Evolutionary conservation across 1,140 invertebrate genomes (phyloP).

Genomic region (Cherax quadricarinatus): DNA sequence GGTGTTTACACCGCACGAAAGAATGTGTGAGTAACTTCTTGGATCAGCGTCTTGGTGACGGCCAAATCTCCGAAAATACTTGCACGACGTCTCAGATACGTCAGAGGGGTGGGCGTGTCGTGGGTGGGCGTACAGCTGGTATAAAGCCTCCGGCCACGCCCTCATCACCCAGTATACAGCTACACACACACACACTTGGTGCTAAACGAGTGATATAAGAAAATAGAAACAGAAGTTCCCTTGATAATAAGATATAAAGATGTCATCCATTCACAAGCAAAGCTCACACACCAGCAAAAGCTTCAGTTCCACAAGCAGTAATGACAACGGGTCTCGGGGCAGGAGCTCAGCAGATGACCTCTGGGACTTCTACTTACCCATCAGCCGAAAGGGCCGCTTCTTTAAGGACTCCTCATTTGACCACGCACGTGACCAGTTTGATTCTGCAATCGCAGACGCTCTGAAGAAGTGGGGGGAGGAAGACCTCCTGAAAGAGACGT

Average conservation of each 20-base stretch:
- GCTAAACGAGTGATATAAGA: not conserved
- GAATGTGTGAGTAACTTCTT: slow-evolving; percentile 25
- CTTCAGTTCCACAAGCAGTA: not conserved
- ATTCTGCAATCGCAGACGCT: slow-evolving; percentile 12
- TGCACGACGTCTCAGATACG: slow-evolving; percentile 14
- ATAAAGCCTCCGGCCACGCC: slow-evolving; percentile 15
- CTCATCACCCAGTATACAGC: slow-evolving; percentile 15
- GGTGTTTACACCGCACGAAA: not conserved
- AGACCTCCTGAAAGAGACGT: slow-evolving; percentile 9
- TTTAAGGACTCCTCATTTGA: slow-evolving; percentile 46
- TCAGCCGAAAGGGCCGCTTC: slow-evolving; percentile 34
- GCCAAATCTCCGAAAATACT: slow-evolving; percentile 25
- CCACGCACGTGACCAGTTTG: slow-evolving; percentile 22
- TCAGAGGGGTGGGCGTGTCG: slow-evolving; percentile 3
- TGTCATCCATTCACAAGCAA: slow-evolving; percentile 18
- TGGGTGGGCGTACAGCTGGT: slow-evolving; percentile 1
- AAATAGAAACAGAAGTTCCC: not conserved
- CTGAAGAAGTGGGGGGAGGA: slow-evolving; percentile 30
- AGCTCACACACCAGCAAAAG: slow-evolving; percentile 9
- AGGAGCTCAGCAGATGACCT: slow-evolving; percentile 21
- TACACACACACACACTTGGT: not conserved
- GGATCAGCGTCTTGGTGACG: slow-evolving; percentile 29
- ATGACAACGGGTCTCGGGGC: not conserved
- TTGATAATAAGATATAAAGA: not conserved
- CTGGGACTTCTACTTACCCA: slow-evolving; percentile 37